Evolutionary conservation across 2,888 invertebrate genomes (phyloP).

Genomic region (Andricus curvator): DNA sequence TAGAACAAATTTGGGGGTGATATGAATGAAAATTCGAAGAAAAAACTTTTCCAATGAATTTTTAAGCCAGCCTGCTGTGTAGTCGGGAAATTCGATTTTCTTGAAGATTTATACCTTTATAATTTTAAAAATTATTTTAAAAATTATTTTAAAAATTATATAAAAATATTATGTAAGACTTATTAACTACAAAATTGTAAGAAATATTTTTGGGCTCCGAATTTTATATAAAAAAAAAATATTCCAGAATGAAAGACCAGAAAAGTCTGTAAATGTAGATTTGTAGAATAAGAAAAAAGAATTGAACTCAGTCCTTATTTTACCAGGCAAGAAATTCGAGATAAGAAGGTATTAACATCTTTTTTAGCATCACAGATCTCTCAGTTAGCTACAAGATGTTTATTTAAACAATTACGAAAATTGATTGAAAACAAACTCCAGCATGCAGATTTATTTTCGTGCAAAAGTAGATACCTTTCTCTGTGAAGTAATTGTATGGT

Average conservation of each 20-base stretch:
- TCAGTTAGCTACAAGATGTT: background rate
- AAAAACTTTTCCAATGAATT: too few relatives aligned
- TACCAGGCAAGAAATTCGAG: slow-evolving; percentile 1
- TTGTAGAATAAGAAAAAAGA: background rate
- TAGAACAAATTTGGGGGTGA: too few relatives aligned
- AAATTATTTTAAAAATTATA: background rate
- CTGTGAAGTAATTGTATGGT: slow-evolving; percentile 79
- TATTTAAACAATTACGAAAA: background rate
- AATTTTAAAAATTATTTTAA: background rate
- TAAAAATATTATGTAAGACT: background rate
- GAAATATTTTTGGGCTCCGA: background rate
- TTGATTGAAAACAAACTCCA: slow-evolving; percentile 48
- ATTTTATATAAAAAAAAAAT: background rate
- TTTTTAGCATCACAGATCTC: slow-evolving; percentile 1
- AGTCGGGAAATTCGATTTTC: background rate
- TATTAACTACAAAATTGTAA: background rate
- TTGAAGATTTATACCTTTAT: background rate
- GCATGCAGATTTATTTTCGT: slow-evolving; percentile 62
- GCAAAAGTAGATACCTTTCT: slow-evolving; percentile 79
- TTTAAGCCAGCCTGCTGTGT: background rate
- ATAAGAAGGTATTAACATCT: slow-evolving; percentile 29
- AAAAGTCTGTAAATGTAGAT: background rate
- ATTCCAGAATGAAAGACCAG: background rate
- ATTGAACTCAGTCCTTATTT: background rate
- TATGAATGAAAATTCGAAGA: too few relatives aligned